phyloP scores from a whole-genome alignment of 2,113 vertebrate genomes.

The Sigmodon hispidus region DNA sequence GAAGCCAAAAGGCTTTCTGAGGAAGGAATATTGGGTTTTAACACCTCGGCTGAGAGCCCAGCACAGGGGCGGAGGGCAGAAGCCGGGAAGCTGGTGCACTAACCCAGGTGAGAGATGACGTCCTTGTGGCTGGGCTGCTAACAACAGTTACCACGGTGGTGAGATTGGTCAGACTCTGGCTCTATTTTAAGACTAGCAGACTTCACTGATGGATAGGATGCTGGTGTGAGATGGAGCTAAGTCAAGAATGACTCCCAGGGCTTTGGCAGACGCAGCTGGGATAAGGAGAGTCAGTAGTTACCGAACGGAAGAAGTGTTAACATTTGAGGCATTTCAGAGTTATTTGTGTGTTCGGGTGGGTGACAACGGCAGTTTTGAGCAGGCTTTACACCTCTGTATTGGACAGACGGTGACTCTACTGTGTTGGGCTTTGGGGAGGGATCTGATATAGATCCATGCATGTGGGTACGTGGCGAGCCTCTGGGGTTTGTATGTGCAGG shows the following conservation, averaged over 20 bases:
- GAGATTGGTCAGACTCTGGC: neutral
- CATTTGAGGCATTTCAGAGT: neutral
- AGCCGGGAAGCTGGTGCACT: neutral
- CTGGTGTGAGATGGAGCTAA: slow-evolving; percentile 29
- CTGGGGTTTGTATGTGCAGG: rapidly evolving
- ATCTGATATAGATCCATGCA: neutral
- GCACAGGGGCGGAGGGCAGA: slow-evolving; percentile 6
- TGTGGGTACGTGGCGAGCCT: neutral
- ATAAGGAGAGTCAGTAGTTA: neutral
- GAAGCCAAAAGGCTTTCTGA: neutral
- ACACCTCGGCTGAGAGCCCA: neutral
- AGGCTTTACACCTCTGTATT: rapidly evolving
- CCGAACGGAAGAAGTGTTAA: neutral
- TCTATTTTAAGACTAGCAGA: slow-evolving; percentile 58
- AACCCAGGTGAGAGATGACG: slow-evolving; percentile 29
- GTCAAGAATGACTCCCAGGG: slow-evolving; percentile 34
- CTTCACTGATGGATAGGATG: slow-evolving; percentile 2
- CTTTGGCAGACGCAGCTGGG: slow-evolving; percentile 43
- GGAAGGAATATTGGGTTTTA: neutral
- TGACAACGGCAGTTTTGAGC: neutral
- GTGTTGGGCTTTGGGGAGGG: neutral
- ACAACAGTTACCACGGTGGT: neutral
- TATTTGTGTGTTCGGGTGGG: neutral
- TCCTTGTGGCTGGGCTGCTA: neutral
- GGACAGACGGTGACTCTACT: neutral